Conservation (phyloP, 2,888 invertebrate species). For the Pardosa pseudoannulata region DNA sequence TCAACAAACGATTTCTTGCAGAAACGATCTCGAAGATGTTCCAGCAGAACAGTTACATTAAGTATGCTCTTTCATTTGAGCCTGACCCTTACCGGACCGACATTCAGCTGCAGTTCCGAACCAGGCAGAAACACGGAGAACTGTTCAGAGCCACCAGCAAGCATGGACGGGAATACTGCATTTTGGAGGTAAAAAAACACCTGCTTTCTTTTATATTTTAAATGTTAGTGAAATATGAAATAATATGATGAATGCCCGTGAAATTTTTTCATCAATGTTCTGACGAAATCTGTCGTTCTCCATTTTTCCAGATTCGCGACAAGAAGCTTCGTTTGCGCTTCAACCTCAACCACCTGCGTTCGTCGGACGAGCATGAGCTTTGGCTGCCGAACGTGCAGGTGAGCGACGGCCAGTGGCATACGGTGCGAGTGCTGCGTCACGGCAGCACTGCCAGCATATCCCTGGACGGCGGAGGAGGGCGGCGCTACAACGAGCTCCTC, state of each 20-base stretch:
- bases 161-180: constrained; percentile 94
- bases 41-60: constrained; percentile 95
- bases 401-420: constrained; percentile 98
- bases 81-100: constrained; percentile 94
- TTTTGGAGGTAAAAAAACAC: constrained; percentile 83
- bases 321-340: constrained; percentile 92
- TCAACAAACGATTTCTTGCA: too few relatives aligned
- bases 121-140: constrained; percentile 94
- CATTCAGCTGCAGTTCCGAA: constrained; percentile 94
- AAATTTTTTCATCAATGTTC: too few relatives aligned
- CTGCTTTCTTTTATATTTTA: too few relatives aligned
- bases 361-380: constrained; percentile 91
- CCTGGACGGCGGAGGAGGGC: constrained; percentile 95
- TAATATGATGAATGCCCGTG: too few relatives aligned
- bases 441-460: constrained; percentile 95
- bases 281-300: too few relatives aligned
- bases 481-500: constrained; percentile 94
- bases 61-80: constrained; percentile 95
- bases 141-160: constrained; percentile 95
- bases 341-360: constrained; percentile 90
- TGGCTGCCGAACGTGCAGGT: constrained; percentile 93
- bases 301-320: constrained; percentile 87
- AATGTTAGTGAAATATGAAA: too few relatives aligned
- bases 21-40: constrained; percentile 89
- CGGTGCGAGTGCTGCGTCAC: constrained; percentile 91